These are phyloP conservation scores for Gopherus evgoodei DNA, from an alignment of 2,113 vertebrate species.

Conservation along the genomic window DNA sequence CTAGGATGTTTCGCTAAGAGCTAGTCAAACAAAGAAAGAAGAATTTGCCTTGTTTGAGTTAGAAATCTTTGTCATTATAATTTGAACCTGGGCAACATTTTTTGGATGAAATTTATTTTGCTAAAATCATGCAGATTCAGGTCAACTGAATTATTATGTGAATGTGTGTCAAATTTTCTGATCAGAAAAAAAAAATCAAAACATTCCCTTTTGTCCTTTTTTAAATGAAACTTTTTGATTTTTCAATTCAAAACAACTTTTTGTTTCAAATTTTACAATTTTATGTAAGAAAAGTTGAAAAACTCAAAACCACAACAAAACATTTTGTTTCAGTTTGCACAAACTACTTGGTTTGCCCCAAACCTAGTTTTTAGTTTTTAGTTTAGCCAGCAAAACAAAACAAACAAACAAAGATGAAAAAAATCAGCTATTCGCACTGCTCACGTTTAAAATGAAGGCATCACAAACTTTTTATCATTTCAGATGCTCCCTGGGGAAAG, in stretches of 20 bases:
- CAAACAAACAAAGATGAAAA: no score
- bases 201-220: background rate
- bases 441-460: background rate
- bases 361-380: background rate
- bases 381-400: background rate
- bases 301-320: background rate
- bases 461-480: background rate
- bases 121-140: background rate
- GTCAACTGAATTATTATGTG: background rate
- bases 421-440: no score
- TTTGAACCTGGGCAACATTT: background rate
- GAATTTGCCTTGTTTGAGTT: background rate
- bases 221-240: background rate
- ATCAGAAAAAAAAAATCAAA: background rate
- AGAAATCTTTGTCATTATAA: constrained; percentile 14
- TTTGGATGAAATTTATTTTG: background rate
- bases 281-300: background rate
- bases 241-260: background rate
- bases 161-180: background rate
- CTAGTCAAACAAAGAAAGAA: background rate
- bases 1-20: background rate
- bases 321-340: background rate
- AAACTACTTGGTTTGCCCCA: background rate
- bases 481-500: background rate
- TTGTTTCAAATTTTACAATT: background rate